Evolutionary conservation across 2,888 invertebrate genomes (phyloP).

Genomic region (Athalia cordata): DNA sequence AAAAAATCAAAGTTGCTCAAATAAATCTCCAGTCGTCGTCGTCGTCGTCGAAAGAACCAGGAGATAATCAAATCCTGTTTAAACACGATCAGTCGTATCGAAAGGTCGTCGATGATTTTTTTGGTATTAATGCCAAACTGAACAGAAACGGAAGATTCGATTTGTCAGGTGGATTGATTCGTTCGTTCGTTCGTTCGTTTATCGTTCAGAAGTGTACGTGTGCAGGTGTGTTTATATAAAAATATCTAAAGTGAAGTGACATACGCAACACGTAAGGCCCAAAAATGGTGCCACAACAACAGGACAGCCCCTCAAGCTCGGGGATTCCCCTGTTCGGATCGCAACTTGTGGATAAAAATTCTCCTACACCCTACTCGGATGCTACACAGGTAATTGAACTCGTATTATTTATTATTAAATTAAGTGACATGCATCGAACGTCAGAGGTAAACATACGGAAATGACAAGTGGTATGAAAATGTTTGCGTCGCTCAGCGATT

Average conservation of each 20-base stretch:
- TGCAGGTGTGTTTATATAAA: background rate
- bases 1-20: too few relatives aligned
- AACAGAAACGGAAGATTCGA: too few relatives aligned
- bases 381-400: slow-evolving; percentile 91
- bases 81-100: too few relatives aligned
- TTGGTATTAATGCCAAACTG: too few relatives aligned
- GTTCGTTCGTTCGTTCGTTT: too few relatives aligned
- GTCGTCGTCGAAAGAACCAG: too few relatives aligned
- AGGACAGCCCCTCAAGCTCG: slow-evolving; percentile 79
- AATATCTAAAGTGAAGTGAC: slow-evolving; percentile 47
- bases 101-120: too few relatives aligned
- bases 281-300: slow-evolving; percentile 86
- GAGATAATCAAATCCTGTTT: too few relatives aligned
- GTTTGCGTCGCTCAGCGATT: too few relatives aligned
- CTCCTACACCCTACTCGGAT: slow-evolving; percentile 97
- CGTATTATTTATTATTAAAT: background rate
- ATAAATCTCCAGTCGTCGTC: too few relatives aligned
- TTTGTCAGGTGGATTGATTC: too few relatives aligned
- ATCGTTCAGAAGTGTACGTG: background rate
- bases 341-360: slow-evolving; percentile 91
- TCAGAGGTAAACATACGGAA: background rate
- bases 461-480: too few relatives aligned
- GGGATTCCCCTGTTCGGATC: slow-evolving; percentile 90
- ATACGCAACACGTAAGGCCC: slow-evolving; percentile 48
- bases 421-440: background rate